phyloP scores from a whole-genome alignment of 1,140 invertebrate species.

The Acromyrmex echinatior region DNA sequence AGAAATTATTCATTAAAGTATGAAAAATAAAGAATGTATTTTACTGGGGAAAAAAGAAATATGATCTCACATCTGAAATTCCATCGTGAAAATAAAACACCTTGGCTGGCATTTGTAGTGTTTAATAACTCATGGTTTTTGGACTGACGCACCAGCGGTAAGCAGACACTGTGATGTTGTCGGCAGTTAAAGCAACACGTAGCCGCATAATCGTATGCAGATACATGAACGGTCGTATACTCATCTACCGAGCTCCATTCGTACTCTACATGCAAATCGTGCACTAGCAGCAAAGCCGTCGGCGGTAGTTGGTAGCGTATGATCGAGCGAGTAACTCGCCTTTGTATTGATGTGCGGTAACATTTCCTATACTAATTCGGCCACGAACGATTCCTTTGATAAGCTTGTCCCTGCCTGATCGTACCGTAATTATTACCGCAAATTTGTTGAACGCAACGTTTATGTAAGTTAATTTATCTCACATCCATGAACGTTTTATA shows the following conservation, averaged over 20 bases:
- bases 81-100: not conserved
- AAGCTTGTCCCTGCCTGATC: conserved; percentile 12
- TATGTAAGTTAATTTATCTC: conserved; percentile 31
- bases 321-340: conserved; percentile 67
- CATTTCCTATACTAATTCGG: conserved; percentile 58
- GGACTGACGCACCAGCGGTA: not conserved
- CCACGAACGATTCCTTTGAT: conserved; percentile 55
- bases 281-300: conserved; percentile 61
- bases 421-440: conserved; percentile 39
- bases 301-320: conserved; percentile 70
- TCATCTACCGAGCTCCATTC: conserved; percentile 75
- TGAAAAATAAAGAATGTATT: not conserved
- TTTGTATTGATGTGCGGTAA: conserved; percentile 66
- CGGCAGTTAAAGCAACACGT: conserved; percentile 76
- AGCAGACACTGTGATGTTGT: conserved; percentile 57
- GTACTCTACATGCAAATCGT: conserved; percentile 77
- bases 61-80: not conserved
- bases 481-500: not conserved
- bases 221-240: conserved; percentile 72
- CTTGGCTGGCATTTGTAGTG: not conserved
- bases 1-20: not conserved
- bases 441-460: conserved; percentile 36
- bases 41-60: not conserved
- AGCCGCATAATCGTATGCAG: conserved; percentile 77
- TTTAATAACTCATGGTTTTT: not conserved